Evolutionary conservation across 2,888 invertebrate species (phyloP).

Genomic region (Hydrotaea cyrtoneurina): DNA sequence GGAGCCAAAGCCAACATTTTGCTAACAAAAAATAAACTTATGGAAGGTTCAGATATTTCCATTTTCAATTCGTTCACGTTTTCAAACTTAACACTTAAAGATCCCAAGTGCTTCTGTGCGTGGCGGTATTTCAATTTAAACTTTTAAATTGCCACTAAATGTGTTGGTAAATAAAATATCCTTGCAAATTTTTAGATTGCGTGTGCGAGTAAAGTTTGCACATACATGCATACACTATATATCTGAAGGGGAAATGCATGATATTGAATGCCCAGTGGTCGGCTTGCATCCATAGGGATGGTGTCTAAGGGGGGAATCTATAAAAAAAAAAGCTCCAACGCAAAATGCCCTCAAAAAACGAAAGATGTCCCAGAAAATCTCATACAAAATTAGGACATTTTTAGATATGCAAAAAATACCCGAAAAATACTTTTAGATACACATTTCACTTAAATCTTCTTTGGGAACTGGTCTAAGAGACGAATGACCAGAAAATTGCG

Average conservation of each 20-base stretch:
- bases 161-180: slow-evolving; percentile 20
- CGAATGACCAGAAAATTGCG: too few species aligned
- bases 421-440: too few species aligned
- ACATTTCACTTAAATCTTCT: too few species aligned
- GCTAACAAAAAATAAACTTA: slow-evolving; percentile 78
- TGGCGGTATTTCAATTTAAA: neutral
- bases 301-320: too few species aligned
- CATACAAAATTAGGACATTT: too few species aligned
- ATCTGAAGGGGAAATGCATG: neutral
- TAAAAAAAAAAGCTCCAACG: too few species aligned
- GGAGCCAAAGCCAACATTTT: slow-evolving; percentile 78
- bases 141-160: too few species aligned
- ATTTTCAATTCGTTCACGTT: slow-evolving; percentile 66
- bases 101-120: slow-evolving; percentile 50
- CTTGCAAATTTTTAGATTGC: neutral
- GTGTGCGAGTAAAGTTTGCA: neutral
- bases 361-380: too few species aligned
- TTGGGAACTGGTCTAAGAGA: too few species aligned
- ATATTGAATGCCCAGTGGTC: neutral
- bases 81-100: slow-evolving; percentile 49
- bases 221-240: neutral
- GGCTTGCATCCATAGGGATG: too few species aligned
- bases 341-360: too few species aligned
- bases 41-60: slow-evolving; percentile 78
- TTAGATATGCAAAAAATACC: too few species aligned